phyloP scores from a whole-genome alignment of 1,140 invertebrate species.

The Caenorhabditis inopinata region DNA sequence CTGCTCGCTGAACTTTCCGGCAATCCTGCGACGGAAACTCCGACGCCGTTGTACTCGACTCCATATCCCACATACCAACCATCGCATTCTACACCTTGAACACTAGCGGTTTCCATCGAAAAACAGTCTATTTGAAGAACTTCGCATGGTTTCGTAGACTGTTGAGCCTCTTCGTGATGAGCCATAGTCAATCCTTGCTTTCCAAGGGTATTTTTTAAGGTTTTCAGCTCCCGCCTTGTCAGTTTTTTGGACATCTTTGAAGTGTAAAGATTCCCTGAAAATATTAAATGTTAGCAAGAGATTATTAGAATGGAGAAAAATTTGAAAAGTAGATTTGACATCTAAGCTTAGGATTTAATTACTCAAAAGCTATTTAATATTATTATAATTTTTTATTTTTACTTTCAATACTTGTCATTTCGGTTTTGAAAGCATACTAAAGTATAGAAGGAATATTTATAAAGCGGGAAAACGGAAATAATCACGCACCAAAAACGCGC shows the following conservation, averaged over 20 bases:
- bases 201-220: neutral
- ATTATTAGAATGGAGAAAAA: neutral
- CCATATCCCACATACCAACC: neutral
- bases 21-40: neutral
- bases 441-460: too few relatives aligned
- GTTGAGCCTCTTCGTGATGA: neutral
- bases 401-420: too few relatives aligned
- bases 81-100: neutral
- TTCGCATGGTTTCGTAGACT: neutral
- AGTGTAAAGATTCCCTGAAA: neutral
- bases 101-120: neutral
- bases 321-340: too few relatives aligned
- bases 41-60: slow-evolving; percentile 8
- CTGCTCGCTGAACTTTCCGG: neutral
- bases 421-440: too few relatives aligned
- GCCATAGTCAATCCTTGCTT: neutral
- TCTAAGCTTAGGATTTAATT: too few relatives aligned
- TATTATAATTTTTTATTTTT: too few relatives aligned
- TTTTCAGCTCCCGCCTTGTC: neutral
- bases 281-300: neutral
- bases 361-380: too few relatives aligned
- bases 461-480: neutral
- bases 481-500: neutral
- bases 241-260: neutral
- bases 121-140: neutral